Percentiles rank a stretch among this genome's conserved stretches.
phyloP scores from a whole-genome alignment of 1,140 invertebrate genomes.

The Nasonia longicornis region DNA sequence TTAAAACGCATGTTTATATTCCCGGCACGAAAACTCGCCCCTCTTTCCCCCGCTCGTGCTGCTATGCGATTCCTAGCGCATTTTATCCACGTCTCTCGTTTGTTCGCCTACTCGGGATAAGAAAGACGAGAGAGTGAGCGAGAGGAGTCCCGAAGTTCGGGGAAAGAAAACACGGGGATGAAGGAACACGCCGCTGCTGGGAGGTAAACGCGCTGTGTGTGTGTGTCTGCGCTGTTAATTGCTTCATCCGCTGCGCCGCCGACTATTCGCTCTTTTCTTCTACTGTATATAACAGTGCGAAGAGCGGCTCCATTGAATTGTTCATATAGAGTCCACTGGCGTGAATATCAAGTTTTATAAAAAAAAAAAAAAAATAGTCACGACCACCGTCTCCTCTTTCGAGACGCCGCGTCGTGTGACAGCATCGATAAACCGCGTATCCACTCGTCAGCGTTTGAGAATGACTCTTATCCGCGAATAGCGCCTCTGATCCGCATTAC shows the following conservation, averaged over 20 bases:
- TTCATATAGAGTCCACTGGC: no score
- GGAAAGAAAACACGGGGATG: background rate
- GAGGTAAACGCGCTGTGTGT: background rate
- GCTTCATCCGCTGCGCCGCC: background rate
- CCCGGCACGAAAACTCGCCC: slow-evolving; percentile 57
- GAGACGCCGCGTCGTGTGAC: no score
- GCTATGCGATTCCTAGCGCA: slow-evolving; percentile 24
- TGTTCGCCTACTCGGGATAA: background rate
- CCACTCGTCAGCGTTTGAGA: no score
- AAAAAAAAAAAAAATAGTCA: no score
- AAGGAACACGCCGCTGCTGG: background rate
- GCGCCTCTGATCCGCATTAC: no score
- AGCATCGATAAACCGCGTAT: no score
- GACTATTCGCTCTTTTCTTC: background rate
- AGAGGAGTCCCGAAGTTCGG: background rate
- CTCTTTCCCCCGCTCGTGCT: background rate
- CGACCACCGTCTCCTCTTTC: no score
- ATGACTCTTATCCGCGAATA: no score
- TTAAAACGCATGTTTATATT: slow-evolving; percentile 69
- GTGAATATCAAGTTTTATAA: no score
- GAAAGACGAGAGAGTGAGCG: background rate
- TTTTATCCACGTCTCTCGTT: slow-evolving; percentile 29
- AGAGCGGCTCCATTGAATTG: no score
- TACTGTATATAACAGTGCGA: background rate
- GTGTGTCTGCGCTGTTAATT: background rate